A percentile compares a stretch with the other conserved stretches of the same genome.
These are phyloP conservation scores for Cydia splendana DNA, from an alignment of 1,140 invertebrate genomes.

Conservation along the genomic window DNA sequence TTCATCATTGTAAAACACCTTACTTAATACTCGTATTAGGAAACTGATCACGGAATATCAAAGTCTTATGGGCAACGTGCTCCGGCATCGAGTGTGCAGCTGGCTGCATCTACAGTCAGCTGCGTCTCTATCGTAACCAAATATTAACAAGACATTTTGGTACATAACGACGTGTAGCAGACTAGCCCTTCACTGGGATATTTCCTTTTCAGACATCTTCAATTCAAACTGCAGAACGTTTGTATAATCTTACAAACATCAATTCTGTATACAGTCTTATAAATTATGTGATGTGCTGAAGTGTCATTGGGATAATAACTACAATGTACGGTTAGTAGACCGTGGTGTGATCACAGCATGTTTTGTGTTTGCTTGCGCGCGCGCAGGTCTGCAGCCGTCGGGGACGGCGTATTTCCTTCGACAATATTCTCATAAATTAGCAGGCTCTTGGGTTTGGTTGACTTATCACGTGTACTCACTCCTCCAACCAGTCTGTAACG, in stretches of 20 bases:
- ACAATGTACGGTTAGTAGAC: constrained; percentile 35
- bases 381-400: constrained; percentile 7
- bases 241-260: constrained; percentile 65
- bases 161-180: constrained; percentile 3
- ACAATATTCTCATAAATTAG: constrained; percentile 45
- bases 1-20: constrained; percentile 64
- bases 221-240: constrained; percentile 43
- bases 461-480: constrained; percentile 79
- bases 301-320: constrained; percentile 35
- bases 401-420: constrained; percentile 30
- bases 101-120: neutral
- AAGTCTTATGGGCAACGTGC: constrained; percentile 51
- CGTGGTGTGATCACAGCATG: constrained; percentile 61
- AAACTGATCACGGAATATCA: constrained; percentile 64
- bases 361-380: constrained; percentile 42
- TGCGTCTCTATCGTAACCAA: neutral
- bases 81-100: constrained; percentile 2
- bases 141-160: constrained; percentile 14
- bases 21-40: constrained; percentile 69
- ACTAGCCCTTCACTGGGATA: constrained; percentile 45
- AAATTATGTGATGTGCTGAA: constrained; percentile 62
- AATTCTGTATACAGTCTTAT: constrained; percentile 77
- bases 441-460: constrained; percentile 50
- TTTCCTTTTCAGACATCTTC: constrained; percentile 54
- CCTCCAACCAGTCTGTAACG: constrained; percentile 74